Evolutionary conservation across 2,797 vertebrate species (phyloP), one percentile per base, ranked within the genome.

Genomic region (Syngnathus acus): DNA sequence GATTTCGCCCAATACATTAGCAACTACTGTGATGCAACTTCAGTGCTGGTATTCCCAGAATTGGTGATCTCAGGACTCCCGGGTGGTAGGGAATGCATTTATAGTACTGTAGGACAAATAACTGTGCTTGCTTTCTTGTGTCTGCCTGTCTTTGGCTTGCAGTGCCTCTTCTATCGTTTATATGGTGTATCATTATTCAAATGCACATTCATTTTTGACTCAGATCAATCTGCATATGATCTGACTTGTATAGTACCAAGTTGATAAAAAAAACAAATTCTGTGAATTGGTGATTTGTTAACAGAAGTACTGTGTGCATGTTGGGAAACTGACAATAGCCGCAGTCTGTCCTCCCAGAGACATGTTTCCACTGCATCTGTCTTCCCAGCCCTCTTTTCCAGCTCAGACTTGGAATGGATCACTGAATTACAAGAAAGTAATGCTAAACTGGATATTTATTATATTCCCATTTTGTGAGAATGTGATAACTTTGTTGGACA

Each of bases 381-480:
- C 39, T 42, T 61, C 59, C 39, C 59, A 42, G 59, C 39, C 9
- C 58, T 66, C 42, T 58, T 1, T 57, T 71, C 61, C 57, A 58
- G 19, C 61, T 70, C 32, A 40, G 47, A 68, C 53, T 45, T 47
- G 17, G 62, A 39, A 37, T 50, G 40, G 16, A 71, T 69, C 23
- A 58, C 53, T 37, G 13, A 66, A 59, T 63, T 66, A 23, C 54
- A 48, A 72, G 51, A 37, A 43, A 53, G 53, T 21, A 71, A 75
- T 74, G 40, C 51, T 65, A 50, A 74, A 64, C 71, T 64, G 73
- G 50, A 53, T 21, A 65, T 53, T 43, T 21, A 66, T 68, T 78
- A 71, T 19, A 62, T 71, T 76, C 60, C 73, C 59, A 65, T 74
- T 58, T 42, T 70, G 10, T 23, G 65, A 45, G 4, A 66, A 62